Base-by-base conservation (phyloP, 2,888 invertebrate species). In the Chaitophorus viminalis region DNA sequence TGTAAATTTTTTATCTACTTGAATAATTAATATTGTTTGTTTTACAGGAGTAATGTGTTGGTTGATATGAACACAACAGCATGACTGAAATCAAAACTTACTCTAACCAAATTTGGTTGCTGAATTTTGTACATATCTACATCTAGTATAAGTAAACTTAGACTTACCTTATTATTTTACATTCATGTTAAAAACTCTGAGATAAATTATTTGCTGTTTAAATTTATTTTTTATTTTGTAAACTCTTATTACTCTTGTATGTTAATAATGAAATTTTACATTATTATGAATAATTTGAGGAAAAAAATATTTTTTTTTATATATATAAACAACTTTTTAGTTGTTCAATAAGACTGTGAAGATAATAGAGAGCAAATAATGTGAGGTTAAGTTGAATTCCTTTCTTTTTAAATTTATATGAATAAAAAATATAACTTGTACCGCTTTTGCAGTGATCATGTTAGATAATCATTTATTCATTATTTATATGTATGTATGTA, bases 271-370 rank as follows among this genome's bases (percentile, higher is more conserved):
- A 18, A 52, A 54, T 4, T 74, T 79, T 5, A 36, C 60, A 72
- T 79, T 78, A 82, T 68, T 68, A 46, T 36, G 14, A 82, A n/a
- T 82, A 74, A 74, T 77, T 77, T 68, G n/a, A 52, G n/a, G 60
- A 74, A 77, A n/a, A 29, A 54, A 85, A 68, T 78, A 17, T n/a
- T 77, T 68, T 85, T 84, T 76, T 70, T 78, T 72, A 29, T 33
- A 0, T n/a, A 72, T 46, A 18, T 79, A 81, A 72, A 81, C 86
- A 79, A 87, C 79, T 79, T 60, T 52, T 31, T 74, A 39, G 86
- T 87, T 87, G 86, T 87, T 79, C 74, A 68, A 86, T 87, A 87
- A 87, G 86, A 87, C 86, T 87, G 86, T 54, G 60, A 87, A 74
- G 1, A 72, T 72, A 79, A 74, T 87, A 87, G 76, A 78, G 86